Percentiles rank a stretch among this genome's conserved stretches.
Conservation (phyloP, 2,888 invertebrate genomes). For the Mesochorus sp. region DNA sequence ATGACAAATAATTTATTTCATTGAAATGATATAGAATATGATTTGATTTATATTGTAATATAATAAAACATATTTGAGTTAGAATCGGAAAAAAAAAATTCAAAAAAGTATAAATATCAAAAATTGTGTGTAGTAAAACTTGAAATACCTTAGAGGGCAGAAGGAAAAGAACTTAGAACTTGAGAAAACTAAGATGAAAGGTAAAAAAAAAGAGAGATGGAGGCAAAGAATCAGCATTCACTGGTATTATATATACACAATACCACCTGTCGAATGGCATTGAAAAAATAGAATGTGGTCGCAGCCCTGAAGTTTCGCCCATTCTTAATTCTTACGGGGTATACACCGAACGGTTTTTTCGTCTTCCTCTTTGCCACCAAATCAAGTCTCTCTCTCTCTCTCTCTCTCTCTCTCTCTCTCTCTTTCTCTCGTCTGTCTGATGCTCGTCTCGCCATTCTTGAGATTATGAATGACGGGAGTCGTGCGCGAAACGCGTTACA, state of each 20-base stretch:
- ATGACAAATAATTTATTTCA: no score
- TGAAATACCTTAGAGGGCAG: no score
- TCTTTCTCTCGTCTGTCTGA: no score
- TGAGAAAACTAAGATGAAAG: not conserved
- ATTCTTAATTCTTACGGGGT: slow-evolving; percentile 43
- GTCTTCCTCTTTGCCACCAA: slow-evolving; percentile 8
- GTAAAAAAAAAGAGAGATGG: not conserved
- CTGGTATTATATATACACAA: slow-evolving; percentile 13
- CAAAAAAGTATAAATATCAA: no score
- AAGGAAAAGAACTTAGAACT: not conserved
- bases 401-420: no score
- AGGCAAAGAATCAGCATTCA: not conserved
- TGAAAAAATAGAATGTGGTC: slow-evolving; percentile 44
- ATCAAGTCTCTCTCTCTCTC: slow-evolving; percentile 4
- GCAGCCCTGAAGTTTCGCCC: slow-evolving; percentile 20
- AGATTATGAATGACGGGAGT: slow-evolving; percentile 57
- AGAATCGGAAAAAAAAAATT: no score
- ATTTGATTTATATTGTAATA: no score
- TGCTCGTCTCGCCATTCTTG: slow-evolving; percentile 52
- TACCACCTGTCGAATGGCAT: slow-evolving; percentile 52
- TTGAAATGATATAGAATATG: no score
- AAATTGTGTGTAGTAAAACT: no score
- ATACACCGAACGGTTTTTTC: slow-evolving; percentile 29
- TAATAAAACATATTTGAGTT: no score
- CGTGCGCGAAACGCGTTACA: slow-evolving; percentile 59